Evolutionary conservation across 2,888 invertebrate species (phyloP).

Genomic region (Merodon equestris): DNA sequence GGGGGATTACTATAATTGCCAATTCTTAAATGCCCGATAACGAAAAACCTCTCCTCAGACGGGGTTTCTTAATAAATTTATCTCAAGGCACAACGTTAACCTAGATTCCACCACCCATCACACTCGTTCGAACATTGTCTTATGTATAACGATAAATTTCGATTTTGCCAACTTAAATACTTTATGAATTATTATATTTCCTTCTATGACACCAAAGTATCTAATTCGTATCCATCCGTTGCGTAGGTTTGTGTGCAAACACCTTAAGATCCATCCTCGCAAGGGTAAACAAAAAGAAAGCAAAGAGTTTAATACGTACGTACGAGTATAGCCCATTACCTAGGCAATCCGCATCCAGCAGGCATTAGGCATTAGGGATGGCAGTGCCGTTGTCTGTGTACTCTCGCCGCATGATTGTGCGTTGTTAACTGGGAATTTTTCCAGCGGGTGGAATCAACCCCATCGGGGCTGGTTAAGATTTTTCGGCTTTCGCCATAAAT

Average conservation of each 20-base stretch:
- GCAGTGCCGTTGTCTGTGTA: no score
- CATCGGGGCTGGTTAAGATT: slow-evolving; percentile 58
- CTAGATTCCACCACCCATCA: slow-evolving; percentile 70
- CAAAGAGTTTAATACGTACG: slow-evolving; percentile 66
- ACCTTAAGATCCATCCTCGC: slow-evolving; percentile 29
- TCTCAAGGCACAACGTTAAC: slow-evolving; percentile 63
- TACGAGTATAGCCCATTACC: slow-evolving; percentile 52
- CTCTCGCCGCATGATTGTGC: neutral
- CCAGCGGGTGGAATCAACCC: slow-evolving; percentile 8
- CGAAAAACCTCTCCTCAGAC: slow-evolving; percentile 21
- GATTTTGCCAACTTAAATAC: slow-evolving; percentile 78
- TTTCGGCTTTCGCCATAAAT: slow-evolving; percentile 67
- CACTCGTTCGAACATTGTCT: slow-evolving; percentile 55
- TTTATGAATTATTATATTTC: slow-evolving; percentile 76
- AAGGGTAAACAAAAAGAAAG: slow-evolving; percentile 62
- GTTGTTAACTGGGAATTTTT: slow-evolving; percentile 30
- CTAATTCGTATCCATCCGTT: slow-evolving; percentile 51
- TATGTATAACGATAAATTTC: slow-evolving; percentile 78
- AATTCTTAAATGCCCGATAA: slow-evolving; percentile 47
- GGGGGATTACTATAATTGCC: slow-evolving; percentile 61
- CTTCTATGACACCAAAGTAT: slow-evolving; percentile 19
- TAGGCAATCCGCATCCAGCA: neutral
- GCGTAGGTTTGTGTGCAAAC: slow-evolving; percentile 3
- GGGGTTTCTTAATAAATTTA: slow-evolving; percentile 61
- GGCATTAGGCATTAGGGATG: no score